Percentiles rank a stretch among this genome's conserved stretches.
phyloP scores from a whole-genome alignment of 1,140 invertebrate genomes.

The Diploscapter pachys region DNA sequence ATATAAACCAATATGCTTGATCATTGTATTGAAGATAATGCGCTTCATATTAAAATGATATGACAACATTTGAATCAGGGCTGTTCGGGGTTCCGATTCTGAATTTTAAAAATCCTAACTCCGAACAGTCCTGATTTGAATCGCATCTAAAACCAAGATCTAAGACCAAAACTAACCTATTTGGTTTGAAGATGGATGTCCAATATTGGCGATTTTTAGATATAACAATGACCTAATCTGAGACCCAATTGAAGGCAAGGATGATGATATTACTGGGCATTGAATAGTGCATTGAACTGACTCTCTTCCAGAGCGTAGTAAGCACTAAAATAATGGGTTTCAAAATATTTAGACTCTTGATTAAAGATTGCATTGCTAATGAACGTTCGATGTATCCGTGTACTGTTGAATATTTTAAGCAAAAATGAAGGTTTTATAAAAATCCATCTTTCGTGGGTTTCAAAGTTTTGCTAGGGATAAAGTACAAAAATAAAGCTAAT shows the following conservation, averaged over 20 bases:
- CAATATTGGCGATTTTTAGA: slow-evolving; percentile 47
- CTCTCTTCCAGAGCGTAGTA: slow-evolving; percentile 39
- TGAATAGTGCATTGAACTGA: slow-evolving; percentile 38
- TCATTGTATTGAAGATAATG: no score
- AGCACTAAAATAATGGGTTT: slow-evolving; percentile 17
- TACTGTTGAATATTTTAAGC: no score
- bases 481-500: slow-evolving; percentile 1
- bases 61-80: no score
- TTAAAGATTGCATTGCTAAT: no score
- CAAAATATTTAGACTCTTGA: neutral
- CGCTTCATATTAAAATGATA: no score
- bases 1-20: neutral
- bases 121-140: no score
- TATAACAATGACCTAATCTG: slow-evolving; percentile 31
- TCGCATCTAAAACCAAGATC: slow-evolving; percentile 5
- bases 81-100: neutral
- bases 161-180: slow-evolving; percentile 26
- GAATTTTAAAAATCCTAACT: neutral
- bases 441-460: neutral
- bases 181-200: slow-evolving; percentile 38
- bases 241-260: slow-evolving; percentile 17
- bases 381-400: no score
- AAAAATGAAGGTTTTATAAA: no score
- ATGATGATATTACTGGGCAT: slow-evolving; percentile 37
- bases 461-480: slow-evolving; percentile 21